Conservation (phyloP, 2,888 invertebrate species). For the Thelaira solivaga region DNA sequence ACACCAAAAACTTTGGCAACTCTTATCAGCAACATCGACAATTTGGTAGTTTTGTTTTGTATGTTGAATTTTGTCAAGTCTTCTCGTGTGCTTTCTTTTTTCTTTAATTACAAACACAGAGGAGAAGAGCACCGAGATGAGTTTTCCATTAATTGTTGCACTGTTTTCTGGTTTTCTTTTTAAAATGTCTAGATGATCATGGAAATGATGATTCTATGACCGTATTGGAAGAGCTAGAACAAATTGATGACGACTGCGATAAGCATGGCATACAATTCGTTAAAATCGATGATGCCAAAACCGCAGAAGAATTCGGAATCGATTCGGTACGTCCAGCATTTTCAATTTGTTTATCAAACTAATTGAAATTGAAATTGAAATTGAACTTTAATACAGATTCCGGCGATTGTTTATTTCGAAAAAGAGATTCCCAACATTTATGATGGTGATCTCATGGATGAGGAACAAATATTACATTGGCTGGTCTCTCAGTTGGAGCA, state of each 20-base stretch:
- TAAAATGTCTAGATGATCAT: constrained; percentile 88
- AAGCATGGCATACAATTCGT: constrained; percentile 95
- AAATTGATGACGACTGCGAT: constrained; percentile 95
- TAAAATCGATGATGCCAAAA: constrained; percentile 91
- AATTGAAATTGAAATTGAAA: too few relatives aligned
- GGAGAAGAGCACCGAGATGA: background rate
- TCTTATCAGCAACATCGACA: constrained; percentile 91
- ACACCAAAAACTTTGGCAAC: constrained; percentile 92
- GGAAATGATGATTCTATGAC: constrained; percentile 92
- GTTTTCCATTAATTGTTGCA: constrained; percentile 27
- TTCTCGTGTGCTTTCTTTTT: constrained; percentile 6
- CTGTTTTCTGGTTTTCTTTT: constrained; percentile 34
- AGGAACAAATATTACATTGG: constrained; percentile 93
- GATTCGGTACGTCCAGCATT: constrained; percentile 78
- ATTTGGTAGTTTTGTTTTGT: constrained; percentile 95
- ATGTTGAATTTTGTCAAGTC: constrained; percentile 75
- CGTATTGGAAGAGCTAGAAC: constrained; percentile 90
- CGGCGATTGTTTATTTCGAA: constrained; percentile 94
- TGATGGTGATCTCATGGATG: constrained; percentile 93
- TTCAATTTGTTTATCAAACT: constrained; percentile 12
- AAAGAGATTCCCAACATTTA: constrained; percentile 95
- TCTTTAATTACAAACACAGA: background rate
- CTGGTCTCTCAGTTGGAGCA: constrained; percentile 90
- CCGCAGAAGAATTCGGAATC: constrained; percentile 91
- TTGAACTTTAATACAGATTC: constrained; percentile 78